These are phyloP conservation scores for Brenthis ino DNA, from an alignment of 2,888 invertebrate genomes.

Conservation along the genomic window DNA sequence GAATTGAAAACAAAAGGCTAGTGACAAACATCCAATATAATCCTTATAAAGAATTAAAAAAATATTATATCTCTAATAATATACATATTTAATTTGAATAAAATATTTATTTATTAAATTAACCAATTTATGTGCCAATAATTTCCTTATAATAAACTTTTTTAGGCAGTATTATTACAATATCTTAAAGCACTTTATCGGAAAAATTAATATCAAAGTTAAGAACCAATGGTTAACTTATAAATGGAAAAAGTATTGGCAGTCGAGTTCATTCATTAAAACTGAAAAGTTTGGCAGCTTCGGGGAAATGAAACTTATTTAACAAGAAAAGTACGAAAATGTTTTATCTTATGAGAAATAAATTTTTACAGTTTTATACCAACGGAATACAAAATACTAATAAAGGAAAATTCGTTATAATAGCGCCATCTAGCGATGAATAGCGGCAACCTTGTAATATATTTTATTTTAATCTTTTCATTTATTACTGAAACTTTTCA, in stretches of 20 bases:
- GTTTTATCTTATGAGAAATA: slow-evolving; percentile 39
- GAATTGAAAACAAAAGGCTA: too few species aligned
- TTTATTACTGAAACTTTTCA: neutral
- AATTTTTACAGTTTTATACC: slow-evolving; percentile 31
- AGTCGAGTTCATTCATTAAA: slow-evolving; percentile 75
- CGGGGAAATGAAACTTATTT: slow-evolving; percentile 48
- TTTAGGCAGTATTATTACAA: slow-evolving; percentile 19
- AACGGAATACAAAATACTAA: slow-evolving; percentile 17
- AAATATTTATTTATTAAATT: too few species aligned
- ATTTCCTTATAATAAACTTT: too few species aligned
- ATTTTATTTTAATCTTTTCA: neutral
- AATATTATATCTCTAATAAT: too few species aligned
- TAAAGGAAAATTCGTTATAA: slow-evolving; percentile 27
- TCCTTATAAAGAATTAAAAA: too few species aligned
- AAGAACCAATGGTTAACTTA: slow-evolving; percentile 68
- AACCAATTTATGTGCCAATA: too few species aligned
- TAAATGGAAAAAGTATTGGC: slow-evolving; percentile 72
- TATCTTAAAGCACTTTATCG: slow-evolving; percentile 26
- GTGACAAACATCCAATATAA: too few species aligned
- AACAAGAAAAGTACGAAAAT: slow-evolving; percentile 60
- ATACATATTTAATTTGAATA: too few species aligned
- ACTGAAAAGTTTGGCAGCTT: slow-evolving; percentile 60
- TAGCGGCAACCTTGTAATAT: slow-evolving; percentile 47
- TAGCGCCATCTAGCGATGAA: slow-evolving; percentile 68
- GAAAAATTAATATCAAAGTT: slow-evolving; percentile 52